Evolutionary conservation across 2,797 vertebrate species (phyloP).

Genomic region (Falco berigora): DNA sequence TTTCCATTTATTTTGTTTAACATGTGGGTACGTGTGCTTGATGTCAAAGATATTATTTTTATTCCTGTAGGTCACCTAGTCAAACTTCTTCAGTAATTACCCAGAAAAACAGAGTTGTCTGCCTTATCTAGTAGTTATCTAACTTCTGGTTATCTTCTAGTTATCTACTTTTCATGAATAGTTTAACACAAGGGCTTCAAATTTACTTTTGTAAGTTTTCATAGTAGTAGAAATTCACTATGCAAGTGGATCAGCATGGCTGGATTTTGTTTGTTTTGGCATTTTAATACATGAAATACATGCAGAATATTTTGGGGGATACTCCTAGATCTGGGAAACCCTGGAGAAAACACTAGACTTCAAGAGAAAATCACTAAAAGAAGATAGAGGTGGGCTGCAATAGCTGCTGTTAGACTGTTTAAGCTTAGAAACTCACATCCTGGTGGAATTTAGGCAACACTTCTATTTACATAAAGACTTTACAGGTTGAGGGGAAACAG

Average conservation of each 20-base stretch:
- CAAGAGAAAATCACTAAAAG: background rate
- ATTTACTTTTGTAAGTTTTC: background rate
- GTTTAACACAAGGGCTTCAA: background rate
- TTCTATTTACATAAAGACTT: background rate
- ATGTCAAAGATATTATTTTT: background rate
- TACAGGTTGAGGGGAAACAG: background rate
- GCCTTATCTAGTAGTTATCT: background rate
- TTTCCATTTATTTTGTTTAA: background rate
- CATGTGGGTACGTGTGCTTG: background rate
- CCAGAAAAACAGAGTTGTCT: background rate
- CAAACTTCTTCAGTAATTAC: background rate
- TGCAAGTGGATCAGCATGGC: background rate
- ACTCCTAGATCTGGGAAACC: background rate
- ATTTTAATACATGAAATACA: background rate
- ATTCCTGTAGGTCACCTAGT: background rate
- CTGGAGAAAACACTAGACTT: background rate
- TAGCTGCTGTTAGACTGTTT: background rate
- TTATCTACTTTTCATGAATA: background rate
- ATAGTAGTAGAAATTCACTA: background rate
- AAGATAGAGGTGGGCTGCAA: background rate
- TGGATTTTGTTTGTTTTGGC: background rate
- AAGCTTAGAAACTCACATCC: background rate
- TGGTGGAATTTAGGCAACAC: background rate
- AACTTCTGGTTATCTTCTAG: background rate
- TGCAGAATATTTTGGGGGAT: background rate